Percentiles rank a stretch among this genome's conserved stretches.
These are phyloP conservation scores for Cephalotes varians DNA, from an alignment of 2,888 invertebrate genomes.

Conservation along the genomic window DNA sequence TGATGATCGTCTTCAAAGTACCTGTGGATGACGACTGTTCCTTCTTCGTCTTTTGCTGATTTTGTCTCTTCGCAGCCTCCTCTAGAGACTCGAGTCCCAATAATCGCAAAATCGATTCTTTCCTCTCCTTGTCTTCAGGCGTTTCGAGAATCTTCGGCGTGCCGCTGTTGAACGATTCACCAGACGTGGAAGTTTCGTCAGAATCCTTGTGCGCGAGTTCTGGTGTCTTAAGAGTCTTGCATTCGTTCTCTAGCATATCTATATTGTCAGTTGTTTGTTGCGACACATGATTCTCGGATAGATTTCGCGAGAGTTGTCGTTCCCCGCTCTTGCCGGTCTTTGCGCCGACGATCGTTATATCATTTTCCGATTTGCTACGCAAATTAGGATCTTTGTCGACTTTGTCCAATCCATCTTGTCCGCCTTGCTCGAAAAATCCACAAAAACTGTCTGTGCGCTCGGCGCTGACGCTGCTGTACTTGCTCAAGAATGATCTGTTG, in stretches of 20 bases:
- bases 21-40: conserved; percentile 88
- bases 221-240: conserved; percentile 72
- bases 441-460: conserved; percentile 73
- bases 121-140: conserved; percentile 89
- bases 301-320: conserved; percentile 63
- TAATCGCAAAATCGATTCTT: conserved; percentile 91
- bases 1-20: conserved; percentile 94
- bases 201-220: conserved; percentile 78
- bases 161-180: conserved; percentile 82
- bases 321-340: conserved; percentile 59
- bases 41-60: conserved; percentile 87
- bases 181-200: conserved; percentile 83
- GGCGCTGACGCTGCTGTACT: conserved; percentile 68
- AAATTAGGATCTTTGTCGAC: conserved; percentile 61
- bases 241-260: conserved; percentile 62
- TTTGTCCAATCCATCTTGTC: conserved; percentile 66
- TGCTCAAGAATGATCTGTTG: conserved; percentile 72
- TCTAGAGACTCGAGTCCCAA: conserved; percentile 92
- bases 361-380: conserved; percentile 84
- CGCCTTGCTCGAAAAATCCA: conserved; percentile 79
- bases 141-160: conserved; percentile 85
- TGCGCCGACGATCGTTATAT: conserved; percentile 58
- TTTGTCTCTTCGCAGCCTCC: conserved; percentile 88
- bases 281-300: conserved; percentile 68
- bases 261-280: conserved; percentile 66